Percentiles rank a stretch among this genome's conserved stretches.
These are phyloP conservation scores for Thunnus maccoyii DNA, from an alignment of 2,113 vertebrate genomes.

Conservation along the genomic window DNA sequence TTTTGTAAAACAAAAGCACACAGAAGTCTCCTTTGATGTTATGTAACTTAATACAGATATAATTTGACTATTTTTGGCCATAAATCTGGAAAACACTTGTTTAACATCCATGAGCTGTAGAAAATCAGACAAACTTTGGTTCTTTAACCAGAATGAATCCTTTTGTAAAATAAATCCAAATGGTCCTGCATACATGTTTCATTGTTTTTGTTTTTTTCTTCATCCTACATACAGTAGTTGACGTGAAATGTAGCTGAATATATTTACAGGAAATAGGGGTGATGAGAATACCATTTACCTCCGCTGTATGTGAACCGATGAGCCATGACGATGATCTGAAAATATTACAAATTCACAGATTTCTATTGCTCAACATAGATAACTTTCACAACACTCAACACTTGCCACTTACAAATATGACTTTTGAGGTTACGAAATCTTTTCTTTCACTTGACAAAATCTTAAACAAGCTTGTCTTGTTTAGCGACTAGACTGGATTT, in stretches of 20 bases:
- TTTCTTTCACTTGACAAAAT: slow-evolving; percentile 25
- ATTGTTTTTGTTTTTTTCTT: not conserved
- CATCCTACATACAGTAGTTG: not conserved
- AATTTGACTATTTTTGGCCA: not conserved
- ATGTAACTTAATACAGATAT: not conserved
- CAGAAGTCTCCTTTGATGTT: not conserved
- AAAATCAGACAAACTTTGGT: not conserved
- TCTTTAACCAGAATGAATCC: not conserved
- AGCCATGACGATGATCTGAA: not conserved
- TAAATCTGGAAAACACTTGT: no score
- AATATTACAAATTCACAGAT: not conserved
- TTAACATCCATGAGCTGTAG: not conserved
- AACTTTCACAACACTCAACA: not conserved
- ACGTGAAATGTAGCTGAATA: not conserved
- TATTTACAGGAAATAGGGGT: no score
- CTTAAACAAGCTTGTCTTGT: slow-evolving; percentile 49
- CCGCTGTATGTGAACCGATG: not conserved
- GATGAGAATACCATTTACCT: no score
- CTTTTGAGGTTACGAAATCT: not conserved
- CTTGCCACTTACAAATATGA: slow-evolving; percentile 21
- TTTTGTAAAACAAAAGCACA: not conserved
- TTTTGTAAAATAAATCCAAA: slow-evolving; percentile 51
- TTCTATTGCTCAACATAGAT: not conserved
- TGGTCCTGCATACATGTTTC: not conserved
- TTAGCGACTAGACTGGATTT: slow-evolving; percentile 18